Percentiles rank a stretch among this genome's conserved stretches.
phyloP scores from a whole-genome alignment of 2,113 vertebrate genomes.

The Pelecanoides urinatrix region DNA sequence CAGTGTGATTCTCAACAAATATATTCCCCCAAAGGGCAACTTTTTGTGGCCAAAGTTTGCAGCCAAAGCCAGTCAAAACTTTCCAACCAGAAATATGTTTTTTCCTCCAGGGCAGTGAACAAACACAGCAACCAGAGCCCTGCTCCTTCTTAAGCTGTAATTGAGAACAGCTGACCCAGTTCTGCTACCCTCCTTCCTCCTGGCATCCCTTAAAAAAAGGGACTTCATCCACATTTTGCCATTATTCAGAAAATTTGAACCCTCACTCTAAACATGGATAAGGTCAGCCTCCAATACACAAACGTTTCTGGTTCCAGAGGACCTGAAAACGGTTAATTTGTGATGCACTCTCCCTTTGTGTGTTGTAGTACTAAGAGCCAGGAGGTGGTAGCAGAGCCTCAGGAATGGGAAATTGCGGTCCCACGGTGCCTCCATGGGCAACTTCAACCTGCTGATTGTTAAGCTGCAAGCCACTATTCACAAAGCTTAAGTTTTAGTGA shows the following conservation, averaged over 20 bases:
- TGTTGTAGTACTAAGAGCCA: not conserved
- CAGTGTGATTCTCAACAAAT: not conserved
- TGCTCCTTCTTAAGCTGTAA: not conserved
- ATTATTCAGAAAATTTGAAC: not conserved
- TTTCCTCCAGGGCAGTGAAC: not conserved
- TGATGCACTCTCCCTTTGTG: not conserved
- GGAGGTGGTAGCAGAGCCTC: slow-evolving; percentile 52
- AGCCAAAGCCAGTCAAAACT: not conserved
- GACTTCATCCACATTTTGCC: not conserved
- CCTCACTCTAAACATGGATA: not conserved
- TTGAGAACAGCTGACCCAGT: not conserved
- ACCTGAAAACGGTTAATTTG: not conserved
- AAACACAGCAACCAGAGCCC: not conserved
- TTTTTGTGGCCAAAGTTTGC: not conserved
- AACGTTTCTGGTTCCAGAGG: not conserved
- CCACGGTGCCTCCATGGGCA: not conserved
- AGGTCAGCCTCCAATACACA: not conserved
- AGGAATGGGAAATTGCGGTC: not conserved
- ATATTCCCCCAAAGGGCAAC: not conserved
- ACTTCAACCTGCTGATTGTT: not conserved
- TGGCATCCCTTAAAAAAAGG: not conserved
- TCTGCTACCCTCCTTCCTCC: not conserved
- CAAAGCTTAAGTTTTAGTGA: not conserved
- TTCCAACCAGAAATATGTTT: not conserved
- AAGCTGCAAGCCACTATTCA: not conserved